Evolutionary conservation across 1,140 invertebrate genomes (phyloP), one percentile per base, ranked within the genome.

Genomic region (Mercenaria mercenaria): DNA sequence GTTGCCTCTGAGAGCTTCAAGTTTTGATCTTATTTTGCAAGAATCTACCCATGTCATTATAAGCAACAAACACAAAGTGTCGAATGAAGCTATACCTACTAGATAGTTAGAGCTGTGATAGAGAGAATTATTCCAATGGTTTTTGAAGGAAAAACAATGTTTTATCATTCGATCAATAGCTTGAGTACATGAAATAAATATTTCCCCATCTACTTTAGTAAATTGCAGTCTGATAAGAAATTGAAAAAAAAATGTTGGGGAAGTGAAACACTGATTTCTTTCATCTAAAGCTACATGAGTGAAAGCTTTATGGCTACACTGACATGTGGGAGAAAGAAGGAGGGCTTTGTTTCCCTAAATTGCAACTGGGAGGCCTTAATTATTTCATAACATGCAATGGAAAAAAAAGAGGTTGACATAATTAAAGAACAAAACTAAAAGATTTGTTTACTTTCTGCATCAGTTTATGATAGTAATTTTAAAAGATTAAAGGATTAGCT

Each of bases 251-350:
- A 61, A 23, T 61, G 59, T 6, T n/a, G 6, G 26, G 20, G 67
- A 72, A 41, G n/a, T 18, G 29, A 72, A 37, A 72, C 67, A 72
- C 26, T 67, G 61, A 72, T 23, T 72, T 72, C 67, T 20, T 72
- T 72, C 67, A 72, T 72, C 18, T 32, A 15, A n/a, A 72, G 37
- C 67, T 6, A 41, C 67, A 39, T 72, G 34, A 72, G n/a, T 41
- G 29, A 32, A 23, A 64, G 11, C 18, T 41, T 72, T 18, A 39
- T 26, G 29, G 20, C 37, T 72, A 72, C 32, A 32, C 29, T 72
- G 67, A 39, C 67, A 72, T 64, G 67, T 29, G 8, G 37, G 39
- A 15, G 11, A 67, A 56, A 67, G 34, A 72, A 72, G 18, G 34
- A 26, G 67, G 34, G n/a, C 67, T 39, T 72, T 72, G 67, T 72